phyloP scores from a whole-genome alignment of 1,140 invertebrate species.

The Leptestheria dahalacensis region DNA sequence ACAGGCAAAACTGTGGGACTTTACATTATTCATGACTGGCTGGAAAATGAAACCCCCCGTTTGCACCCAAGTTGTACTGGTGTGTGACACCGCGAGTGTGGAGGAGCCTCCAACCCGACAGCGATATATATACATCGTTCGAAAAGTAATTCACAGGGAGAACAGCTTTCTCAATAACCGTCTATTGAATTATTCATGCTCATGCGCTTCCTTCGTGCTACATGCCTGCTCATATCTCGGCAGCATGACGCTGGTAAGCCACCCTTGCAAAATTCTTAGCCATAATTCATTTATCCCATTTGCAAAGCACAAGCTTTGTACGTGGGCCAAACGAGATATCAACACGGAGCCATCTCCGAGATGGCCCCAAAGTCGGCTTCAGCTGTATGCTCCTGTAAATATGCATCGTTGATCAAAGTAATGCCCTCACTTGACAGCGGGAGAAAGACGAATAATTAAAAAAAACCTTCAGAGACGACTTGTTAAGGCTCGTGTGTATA shows the following conservation, averaged over 20 bases:
- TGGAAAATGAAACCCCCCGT: too few relatives aligned
- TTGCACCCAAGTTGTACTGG: too few relatives aligned
- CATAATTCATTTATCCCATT: not conserved
- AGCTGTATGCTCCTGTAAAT: too few relatives aligned
- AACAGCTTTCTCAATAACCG: not conserved
- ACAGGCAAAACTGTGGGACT: too few relatives aligned
- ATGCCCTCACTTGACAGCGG: too few relatives aligned
- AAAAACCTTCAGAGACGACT: too few relatives aligned
- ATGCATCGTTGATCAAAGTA: too few relatives aligned
- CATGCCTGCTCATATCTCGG: not conserved
- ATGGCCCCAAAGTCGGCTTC: not conserved
- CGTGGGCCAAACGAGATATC: too few relatives aligned
- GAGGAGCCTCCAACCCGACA: not conserved
- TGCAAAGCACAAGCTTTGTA: not conserved
- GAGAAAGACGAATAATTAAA: too few relatives aligned
- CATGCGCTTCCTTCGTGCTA: not conserved
- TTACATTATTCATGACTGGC: too few relatives aligned
- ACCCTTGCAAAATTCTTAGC: not conserved
- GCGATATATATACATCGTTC: not conserved
- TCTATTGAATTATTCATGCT: not conserved
- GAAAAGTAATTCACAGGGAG: not conserved
- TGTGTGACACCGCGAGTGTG: too few relatives aligned
- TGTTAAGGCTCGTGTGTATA: too few relatives aligned
- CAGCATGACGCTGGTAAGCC: not conserved
- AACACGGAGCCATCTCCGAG: not conserved